Evolutionary conservation across 2,888 invertebrate genomes (phyloP), one percentile per base, ranked within the genome.

Genomic region (Vesta saturnalis): DNA sequence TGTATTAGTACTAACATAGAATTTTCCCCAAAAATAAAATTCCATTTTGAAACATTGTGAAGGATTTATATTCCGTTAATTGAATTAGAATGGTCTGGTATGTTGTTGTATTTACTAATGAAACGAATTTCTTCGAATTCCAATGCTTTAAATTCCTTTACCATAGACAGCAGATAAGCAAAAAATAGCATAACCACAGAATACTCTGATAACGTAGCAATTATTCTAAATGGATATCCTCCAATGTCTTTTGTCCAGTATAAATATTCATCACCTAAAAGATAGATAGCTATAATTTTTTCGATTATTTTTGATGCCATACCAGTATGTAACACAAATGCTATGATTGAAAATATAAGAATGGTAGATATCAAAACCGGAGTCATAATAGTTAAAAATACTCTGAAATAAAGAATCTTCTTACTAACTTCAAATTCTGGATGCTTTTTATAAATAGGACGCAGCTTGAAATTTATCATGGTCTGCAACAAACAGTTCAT

Each of bases 131-230:
- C 63, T 16, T 69, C 61, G 39, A 69, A 70, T 46, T 64, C 19
- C n/a, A 74, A 14, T 4, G 43, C 49, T 64, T 63, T 71, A 14
- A 72, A 67, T 69, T 73, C 73, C 1, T 57, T 35, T n/a, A 55
- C 21, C 19, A 57, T 61, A 19, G 73, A 58, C 1, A 58, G 1
- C 6, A 68, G 35, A 57, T 47, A 67, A 14, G 47, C 5, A 43
- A 69, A 43, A 47, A 69, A 68, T 6, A 52, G 14, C n/a, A 62
- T 14, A 8, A 55, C 65, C 49, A 69, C 55, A 10, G 61, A 43
- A 72, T 72, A 73, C 61, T 73, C 73, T 3, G 67, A 60, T 19
- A 72, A 62, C 6, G 73, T 72, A 1, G 68, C 67, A 1, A 59
- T 39, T 39, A 73, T 46, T 21, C 64, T 68, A 12, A 64, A 30